A percentile compares a stretch with the other conserved stretches of the same genome.
These are phyloP conservation scores for Chymomyza caudatula DNA, from an alignment of 2,888 invertebrate species.

Conservation along the genomic window DNA sequence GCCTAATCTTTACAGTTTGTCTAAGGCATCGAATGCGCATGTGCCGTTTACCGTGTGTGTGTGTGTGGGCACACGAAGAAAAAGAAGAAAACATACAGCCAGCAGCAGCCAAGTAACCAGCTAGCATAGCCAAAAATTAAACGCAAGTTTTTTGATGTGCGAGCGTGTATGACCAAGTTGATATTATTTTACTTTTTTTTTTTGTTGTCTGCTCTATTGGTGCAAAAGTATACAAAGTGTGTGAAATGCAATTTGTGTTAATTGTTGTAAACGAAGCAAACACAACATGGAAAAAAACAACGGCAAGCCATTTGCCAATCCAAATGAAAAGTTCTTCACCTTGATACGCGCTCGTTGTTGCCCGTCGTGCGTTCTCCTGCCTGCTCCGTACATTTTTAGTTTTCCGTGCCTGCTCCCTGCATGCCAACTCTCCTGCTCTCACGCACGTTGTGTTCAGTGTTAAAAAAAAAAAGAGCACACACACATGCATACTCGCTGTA, in stretches of 20 bases:
- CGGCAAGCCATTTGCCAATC: not conserved
- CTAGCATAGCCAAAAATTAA: constrained; percentile 53
- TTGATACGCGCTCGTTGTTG: constrained; percentile 21
- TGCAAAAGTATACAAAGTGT: not conserved
- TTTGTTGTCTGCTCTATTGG: constrained; percentile 15
- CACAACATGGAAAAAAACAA: not conserved
- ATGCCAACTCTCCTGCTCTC: not conserved
- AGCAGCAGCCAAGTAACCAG: constrained; percentile 46
- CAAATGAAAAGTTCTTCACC: constrained; percentile 4
- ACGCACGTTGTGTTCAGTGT: not conserved
- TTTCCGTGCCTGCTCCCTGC: not conserved
- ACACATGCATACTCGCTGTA: not conserved
- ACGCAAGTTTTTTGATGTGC: constrained; percentile 55
- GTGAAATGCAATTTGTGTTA: constrained; percentile 33
- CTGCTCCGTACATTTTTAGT: not conserved
- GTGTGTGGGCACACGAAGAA: constrained; percentile 14
- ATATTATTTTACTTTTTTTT: constrained; percentile 26
- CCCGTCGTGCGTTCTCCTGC: not conserved
- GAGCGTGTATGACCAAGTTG: constrained; percentile 26
- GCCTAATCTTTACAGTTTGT: not conserved
- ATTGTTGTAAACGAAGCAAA: constrained; percentile 27
- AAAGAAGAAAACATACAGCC: constrained; percentile 2
- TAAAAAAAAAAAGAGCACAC: constrained; percentile 7
- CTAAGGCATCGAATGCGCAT: constrained; percentile 28
- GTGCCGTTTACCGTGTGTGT: constrained; percentile 18